A percentile compares a stretch with the other conserved stretches of the same genome.
Evolutionary conservation across 2,888 invertebrate genomes (phyloP).

Genomic region (Hypena proboscidalis): DNA sequence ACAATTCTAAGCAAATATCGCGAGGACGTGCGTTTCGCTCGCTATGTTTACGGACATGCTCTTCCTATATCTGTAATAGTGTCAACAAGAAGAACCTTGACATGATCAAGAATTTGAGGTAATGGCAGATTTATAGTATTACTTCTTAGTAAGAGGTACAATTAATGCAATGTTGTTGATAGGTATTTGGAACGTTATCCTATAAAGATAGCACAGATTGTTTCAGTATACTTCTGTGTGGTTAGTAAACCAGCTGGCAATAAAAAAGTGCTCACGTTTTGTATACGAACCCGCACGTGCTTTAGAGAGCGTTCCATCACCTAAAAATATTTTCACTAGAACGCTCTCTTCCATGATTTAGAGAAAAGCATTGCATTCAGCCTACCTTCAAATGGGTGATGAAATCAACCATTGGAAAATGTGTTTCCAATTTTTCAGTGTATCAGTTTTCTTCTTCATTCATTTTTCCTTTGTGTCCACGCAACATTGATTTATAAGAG

Average conservation of each 20-base stretch:
- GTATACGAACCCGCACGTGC: slow-evolving; percentile 25
- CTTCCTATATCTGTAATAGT: not conserved
- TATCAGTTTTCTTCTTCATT: no score
- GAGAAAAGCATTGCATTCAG: slow-evolving; percentile 5
- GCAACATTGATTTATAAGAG: not conserved
- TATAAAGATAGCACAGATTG: no score
- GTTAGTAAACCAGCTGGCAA: slow-evolving; percentile 12
- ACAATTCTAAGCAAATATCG: slow-evolving; percentile 40
- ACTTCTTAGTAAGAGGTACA: no score
- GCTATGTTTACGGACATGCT: slow-evolving; percentile 6
- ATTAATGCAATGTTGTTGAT: not conserved
- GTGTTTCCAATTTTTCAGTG: not conserved
- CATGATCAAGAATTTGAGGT: no score
- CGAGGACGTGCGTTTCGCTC: slow-evolving; percentile 13
- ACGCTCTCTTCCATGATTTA: slow-evolving; percentile 20
- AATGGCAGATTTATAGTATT: no score
- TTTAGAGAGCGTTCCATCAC: slow-evolving; percentile 22
- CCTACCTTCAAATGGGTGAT: no score
- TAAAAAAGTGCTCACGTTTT: slow-evolving; percentile 27
- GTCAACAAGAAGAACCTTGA: slow-evolving; percentile 2
- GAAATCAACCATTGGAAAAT: no score
- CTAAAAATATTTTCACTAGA: slow-evolving; percentile 32
- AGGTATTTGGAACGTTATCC: no score
- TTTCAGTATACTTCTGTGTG: no score
- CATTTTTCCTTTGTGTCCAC: not conserved